Percentiles rank a stretch among this genome's conserved stretches.
Evolutionary conservation across 2,888 invertebrate genomes (phyloP).

Genomic region (Thalpophila matura): DNA sequence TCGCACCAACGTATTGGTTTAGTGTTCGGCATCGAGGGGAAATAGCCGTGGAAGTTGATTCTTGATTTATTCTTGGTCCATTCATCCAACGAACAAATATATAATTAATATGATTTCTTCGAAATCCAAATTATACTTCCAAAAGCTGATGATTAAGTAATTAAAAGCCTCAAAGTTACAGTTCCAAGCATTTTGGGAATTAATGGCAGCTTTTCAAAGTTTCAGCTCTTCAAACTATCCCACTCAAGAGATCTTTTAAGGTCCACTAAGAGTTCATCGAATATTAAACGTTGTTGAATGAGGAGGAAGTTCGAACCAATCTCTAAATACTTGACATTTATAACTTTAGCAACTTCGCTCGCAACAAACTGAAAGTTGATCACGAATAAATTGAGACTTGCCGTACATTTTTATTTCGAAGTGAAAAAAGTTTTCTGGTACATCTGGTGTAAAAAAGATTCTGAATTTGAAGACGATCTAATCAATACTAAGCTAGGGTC

Average conservation of each 20-base stretch:
- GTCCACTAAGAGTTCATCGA: conserved; percentile 35
- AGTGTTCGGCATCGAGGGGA: not conserved
- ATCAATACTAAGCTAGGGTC: not conserved
- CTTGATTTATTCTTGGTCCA: not conserved
- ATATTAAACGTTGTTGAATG: conserved; percentile 40
- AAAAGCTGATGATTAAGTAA: not conserved
- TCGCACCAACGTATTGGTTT: no score
- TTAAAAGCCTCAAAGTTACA: not conserved
- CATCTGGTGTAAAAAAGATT: not conserved
- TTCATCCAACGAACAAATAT: not conserved
- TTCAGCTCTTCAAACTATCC: not conserved
- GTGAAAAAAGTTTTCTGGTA: conserved; percentile 13
- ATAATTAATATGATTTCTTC: not conserved
- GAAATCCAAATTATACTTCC: not conserved
- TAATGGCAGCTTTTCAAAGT: conserved; percentile 3
- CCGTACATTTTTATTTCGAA: conserved; percentile 22
- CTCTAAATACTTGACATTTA: conserved; percentile 53
- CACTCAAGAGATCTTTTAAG: conserved; percentile 25
- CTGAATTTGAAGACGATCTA: not conserved
- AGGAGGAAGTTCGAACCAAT: conserved; percentile 27
- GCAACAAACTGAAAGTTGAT: conserved; percentile 47
- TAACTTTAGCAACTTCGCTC: conserved; percentile 36
- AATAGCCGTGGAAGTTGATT: not conserved
- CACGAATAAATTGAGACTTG: conserved; percentile 49
- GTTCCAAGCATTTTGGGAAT: conserved; percentile 12